Base-by-base conservation (phyloP, 2,888 invertebrate genomes). In the Itoplectis maculator region DNA sequence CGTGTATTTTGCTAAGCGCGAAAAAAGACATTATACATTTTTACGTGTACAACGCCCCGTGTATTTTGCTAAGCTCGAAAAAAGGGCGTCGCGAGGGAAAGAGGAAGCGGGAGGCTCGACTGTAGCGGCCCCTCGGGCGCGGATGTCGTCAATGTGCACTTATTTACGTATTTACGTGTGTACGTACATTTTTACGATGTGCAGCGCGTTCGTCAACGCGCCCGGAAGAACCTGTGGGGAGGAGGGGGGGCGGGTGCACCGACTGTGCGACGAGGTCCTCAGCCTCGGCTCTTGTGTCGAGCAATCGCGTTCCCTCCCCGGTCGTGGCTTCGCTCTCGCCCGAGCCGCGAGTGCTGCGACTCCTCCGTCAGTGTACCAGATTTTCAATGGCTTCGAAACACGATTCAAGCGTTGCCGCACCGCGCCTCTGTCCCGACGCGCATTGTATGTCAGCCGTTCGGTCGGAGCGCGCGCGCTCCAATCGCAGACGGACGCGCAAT, bases 311-410 rank as follows among this genome's bases (percentile, higher is more conserved):
- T n/a, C 47, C 47, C 2, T 15, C 15, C 47, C 47, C 2, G 15
- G 51, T 11, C 11, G n/a, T 37, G 9, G 15, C 9, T 20, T 15
- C n/a, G n/a, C n/a, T n/a, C 0, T 47, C 42, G 23, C 23, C 11
- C 5, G 11, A 65, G 65, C n/a, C 59, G 65, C n/a, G 59, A 72
- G 54, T 18, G 75, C 35, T 65, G 59, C 65, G 78, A 74, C 79
- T 70, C 65, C 69, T 74, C 59, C 74, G 74, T n/a, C n/a, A n/a
- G n/a, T n/a, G n/a, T 79, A 45, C 82, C 70, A 56, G 74, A 82
- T 78, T 82, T 74, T 82, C 82, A 79, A 82, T 79, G 69, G 74
- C 56, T 79, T 70, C 49, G 59, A 70, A 78, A 59, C 78, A 74
- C 69, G 78, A 75, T 79, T 70, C 70, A 59, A 37, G 8, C 42